Evolutionary conservation across 23 tunicate genomes (phyloP).

Genomic region (Diplosoma virens): DNA sequence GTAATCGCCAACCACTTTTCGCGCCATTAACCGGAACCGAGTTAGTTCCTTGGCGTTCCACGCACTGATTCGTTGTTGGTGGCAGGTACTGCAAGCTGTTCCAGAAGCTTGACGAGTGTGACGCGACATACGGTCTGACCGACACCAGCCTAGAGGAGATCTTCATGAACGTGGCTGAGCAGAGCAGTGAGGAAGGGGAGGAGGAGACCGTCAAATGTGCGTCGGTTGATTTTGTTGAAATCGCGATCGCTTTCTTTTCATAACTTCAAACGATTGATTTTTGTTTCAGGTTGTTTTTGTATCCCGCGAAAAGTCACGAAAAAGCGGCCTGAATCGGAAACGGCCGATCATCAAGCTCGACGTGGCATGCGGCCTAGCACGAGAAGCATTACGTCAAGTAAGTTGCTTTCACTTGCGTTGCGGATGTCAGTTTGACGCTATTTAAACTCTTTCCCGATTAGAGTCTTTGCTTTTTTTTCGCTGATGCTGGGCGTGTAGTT

Average conservation of each 20-base stretch:
- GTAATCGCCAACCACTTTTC: too few relatives aligned
- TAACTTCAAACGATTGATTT: neutral
- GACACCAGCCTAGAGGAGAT: constrained; percentile 96
- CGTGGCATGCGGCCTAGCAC: constrained; percentile 11
- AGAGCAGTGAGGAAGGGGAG: constrained; percentile 28
- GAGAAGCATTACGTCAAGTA: constrained; percentile 23
- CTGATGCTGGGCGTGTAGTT: neutral
- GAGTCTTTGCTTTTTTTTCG: too few relatives aligned
- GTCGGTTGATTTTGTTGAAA: neutral
- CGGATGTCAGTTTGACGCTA: too few relatives aligned
- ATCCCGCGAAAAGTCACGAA: constrained; percentile 17
- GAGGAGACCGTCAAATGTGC: constrained; percentile 44
- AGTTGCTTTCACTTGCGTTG: neutral
- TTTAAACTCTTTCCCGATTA: too few relatives aligned
- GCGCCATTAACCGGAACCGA: too few relatives aligned
- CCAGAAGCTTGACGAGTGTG: constrained; percentile 43
- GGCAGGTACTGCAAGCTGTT: constrained; percentile 57
- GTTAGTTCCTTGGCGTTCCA: too few relatives aligned
- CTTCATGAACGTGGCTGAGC: constrained; percentile 84
- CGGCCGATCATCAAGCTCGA: constrained; percentile 21
- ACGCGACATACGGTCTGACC: constrained; percentile 57
- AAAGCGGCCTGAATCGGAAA: neutral
- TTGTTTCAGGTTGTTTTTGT: constrained; percentile 32
- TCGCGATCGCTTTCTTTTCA: neutral
- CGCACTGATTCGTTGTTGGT: too few relatives aligned